Percentiles rank a stretch among this genome's conserved stretches.
Evolutionary conservation across 2,113 vertebrate species (phyloP).

Genomic region (Peromyscus polionotus): DNA sequence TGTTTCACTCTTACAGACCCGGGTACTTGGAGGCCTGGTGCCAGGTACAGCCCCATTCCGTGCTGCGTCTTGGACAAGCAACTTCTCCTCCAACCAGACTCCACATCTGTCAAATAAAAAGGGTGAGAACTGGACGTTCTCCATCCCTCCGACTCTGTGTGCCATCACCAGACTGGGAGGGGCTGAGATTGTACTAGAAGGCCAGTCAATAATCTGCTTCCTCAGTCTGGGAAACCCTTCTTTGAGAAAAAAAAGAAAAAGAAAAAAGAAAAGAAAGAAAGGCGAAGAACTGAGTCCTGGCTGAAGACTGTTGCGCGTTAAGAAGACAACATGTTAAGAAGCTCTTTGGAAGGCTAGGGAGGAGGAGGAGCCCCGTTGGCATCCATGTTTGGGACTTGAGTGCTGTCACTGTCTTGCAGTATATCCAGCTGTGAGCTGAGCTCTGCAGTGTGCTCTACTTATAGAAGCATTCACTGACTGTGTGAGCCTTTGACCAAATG

Average conservation of each 20-base stretch:
- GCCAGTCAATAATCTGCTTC: background rate
- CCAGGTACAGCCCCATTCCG: background rate
- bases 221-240: background rate
- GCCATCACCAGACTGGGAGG: background rate
- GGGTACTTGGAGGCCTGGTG: background rate
- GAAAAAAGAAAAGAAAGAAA: background rate
- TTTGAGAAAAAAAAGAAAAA: background rate
- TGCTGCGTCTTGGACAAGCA: background rate
- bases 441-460: accelerated
- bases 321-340: background rate
- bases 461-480: accelerated
- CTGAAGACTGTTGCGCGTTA: background rate
- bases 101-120: background rate
- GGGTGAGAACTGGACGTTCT: background rate
- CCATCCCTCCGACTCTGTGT: background rate
- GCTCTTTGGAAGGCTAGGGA: background rate
- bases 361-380: too few relatives aligned
- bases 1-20: background rate
- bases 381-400: background rate
- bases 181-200: background rate
- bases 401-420: background rate
- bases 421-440: too few relatives aligned
- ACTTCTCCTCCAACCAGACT: background rate
- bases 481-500: background rate
- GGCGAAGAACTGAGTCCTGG: background rate